These are phyloP conservation scores for Synergus gifuensis DNA, from an alignment of 2,888 invertebrate species.

Conservation along the genomic window DNA sequence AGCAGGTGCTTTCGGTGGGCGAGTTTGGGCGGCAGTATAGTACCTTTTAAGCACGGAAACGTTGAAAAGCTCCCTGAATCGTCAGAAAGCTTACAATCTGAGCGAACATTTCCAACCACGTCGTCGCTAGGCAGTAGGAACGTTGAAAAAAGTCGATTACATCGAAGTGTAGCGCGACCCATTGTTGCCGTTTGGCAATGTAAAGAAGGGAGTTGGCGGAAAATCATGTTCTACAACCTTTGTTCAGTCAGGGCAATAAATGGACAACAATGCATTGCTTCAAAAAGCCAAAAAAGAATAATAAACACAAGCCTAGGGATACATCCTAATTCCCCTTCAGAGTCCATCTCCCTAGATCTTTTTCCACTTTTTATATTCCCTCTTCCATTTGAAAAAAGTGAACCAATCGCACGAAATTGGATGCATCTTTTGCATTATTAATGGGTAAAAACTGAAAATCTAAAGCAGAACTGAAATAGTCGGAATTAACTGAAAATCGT, in stretches of 20 bases:
- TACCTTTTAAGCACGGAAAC: conserved; percentile 71
- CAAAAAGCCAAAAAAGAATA: conserved; percentile 18
- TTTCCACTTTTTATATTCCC: background rate
- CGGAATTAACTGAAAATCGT: too few species aligned
- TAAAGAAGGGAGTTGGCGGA: background rate
- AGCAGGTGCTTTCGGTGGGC: conserved; percentile 69
- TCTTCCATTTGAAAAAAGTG: background rate
- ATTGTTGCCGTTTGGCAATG: conserved; percentile 34
- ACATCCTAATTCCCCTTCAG: conserved; percentile 22
- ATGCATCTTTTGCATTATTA: too few species aligned
- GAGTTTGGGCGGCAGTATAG: conserved; percentile 67
- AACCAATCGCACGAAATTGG: too few species aligned
- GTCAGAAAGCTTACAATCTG: conserved; percentile 51
- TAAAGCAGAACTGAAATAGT: too few species aligned
- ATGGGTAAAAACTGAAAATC: too few species aligned
- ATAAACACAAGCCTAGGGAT: conserved; percentile 31
- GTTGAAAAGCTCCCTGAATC: conserved; percentile 63
- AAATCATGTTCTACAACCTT: conserved; percentile 35
- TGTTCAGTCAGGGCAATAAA: conserved; percentile 36
- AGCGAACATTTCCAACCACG: conserved; percentile 28
- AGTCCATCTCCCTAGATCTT: background rate
- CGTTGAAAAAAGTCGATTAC: conserved; percentile 31
- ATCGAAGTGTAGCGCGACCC: conserved; percentile 19
- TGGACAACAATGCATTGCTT: conserved; percentile 34
- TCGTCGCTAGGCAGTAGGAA: conserved; percentile 25